Evolutionary conservation across 2,113 vertebrate species (phyloP).

Genomic region (Myanophis thanlyinensis): DNA sequence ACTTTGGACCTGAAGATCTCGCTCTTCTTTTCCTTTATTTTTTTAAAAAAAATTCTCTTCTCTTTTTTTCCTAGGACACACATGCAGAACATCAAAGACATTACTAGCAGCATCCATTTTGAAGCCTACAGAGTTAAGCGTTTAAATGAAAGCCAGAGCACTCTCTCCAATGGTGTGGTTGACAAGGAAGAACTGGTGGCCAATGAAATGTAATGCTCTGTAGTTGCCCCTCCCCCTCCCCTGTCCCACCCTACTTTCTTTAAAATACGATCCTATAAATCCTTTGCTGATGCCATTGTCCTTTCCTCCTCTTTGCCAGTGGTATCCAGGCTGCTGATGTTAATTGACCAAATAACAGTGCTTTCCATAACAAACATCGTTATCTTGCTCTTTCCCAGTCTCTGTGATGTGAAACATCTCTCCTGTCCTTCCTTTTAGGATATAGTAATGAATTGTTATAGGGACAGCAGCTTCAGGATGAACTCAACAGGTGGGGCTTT

Average conservation of each 20-base stretch:
- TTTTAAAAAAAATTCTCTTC: background rate
- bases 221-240: constrained; percentile 24
- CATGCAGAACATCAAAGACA: constrained; percentile 99
- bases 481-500: fast-evolving
- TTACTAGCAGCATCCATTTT: constrained; percentile 96
- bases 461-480: background rate
- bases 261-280: constrained; percentile 52
- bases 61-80: constrained; percentile 81
- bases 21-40: background rate
- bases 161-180: constrained; percentile 79
- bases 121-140: constrained; percentile 93
- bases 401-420: constrained; percentile 12
- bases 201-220: constrained; percentile 84
- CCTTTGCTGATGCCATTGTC: constrained; percentile 36
- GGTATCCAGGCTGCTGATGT: constrained; percentile 41
- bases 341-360: constrained; percentile 65
- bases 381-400: background rate
- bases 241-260: constrained; percentile 22
- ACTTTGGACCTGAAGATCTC: background rate
- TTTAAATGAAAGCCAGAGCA: constrained; percentile 86
- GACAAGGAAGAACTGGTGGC: constrained; percentile 80
- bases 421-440: constrained; percentile 12
- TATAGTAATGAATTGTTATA: background rate
- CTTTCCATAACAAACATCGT: background rate
- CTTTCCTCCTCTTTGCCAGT: background rate